These are phyloP conservation scores for Pterois miles DNA, from an alignment of 2,797 vertebrate genomes.

Conservation along the genomic window DNA sequence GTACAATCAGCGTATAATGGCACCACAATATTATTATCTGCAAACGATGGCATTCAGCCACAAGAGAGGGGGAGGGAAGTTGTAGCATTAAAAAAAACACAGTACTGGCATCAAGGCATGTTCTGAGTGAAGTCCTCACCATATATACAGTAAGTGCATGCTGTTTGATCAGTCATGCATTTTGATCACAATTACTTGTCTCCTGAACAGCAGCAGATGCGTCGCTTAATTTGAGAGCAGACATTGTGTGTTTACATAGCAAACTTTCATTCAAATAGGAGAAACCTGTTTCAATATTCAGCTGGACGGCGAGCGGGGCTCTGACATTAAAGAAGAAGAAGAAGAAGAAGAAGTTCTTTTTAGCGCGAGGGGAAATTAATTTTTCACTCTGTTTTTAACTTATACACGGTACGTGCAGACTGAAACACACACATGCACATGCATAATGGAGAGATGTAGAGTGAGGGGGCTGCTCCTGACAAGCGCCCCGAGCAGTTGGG, in stretches of 20 bases:
- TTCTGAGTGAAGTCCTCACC: neutral
- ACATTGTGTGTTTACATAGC: constrained; percentile 2
- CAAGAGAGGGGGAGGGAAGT: neutral
- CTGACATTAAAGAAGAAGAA: constrained; percentile 52
- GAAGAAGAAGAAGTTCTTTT: no score
- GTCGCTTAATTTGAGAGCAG: constrained; percentile 18
- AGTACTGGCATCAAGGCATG: neutral
- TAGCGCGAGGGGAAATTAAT: no score
- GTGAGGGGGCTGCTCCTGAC: no score
- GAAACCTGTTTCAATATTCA: constrained; percentile 10
- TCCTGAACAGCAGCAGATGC: constrained; percentile 15
- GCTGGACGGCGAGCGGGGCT: neutral
- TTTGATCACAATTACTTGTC: constrained; percentile 13
- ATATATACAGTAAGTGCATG: neutral
- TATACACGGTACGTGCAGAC: no score
- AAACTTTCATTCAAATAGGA: constrained; percentile 18
- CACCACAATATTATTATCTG: constrained; percentile 27
- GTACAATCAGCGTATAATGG: constrained; percentile 16
- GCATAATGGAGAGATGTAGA: no score
- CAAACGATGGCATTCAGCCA: constrained; percentile 12
- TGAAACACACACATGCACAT: no score
- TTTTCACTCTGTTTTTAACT: no score
- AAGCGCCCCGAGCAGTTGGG: no score
- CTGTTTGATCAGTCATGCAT: constrained; percentile 2
- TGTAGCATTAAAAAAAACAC: neutral